Conservation (phyloP, 2,797 vertebrate genomes). For the Enteromius treurensis region DNA sequence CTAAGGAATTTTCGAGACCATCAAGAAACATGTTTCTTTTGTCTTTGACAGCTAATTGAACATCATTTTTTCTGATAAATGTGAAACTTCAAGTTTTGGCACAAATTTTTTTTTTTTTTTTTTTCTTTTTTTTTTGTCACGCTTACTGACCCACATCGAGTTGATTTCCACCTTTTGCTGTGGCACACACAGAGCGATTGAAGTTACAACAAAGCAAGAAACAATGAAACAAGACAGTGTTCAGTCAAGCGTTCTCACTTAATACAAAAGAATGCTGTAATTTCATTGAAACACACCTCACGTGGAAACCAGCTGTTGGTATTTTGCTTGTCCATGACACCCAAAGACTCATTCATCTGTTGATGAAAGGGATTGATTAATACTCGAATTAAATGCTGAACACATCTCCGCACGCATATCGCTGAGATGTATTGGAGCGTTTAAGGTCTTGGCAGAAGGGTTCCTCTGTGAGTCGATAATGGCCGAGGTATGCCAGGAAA, state of each 20-base stretch:
- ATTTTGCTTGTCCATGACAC: neutral
- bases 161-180: slow-evolving; percentile 10
- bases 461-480: slow-evolving; percentile 61
- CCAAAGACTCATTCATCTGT: slow-evolving; percentile 29
- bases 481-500: slow-evolving; percentile 44
- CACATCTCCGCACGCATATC: slow-evolving; percentile 29
- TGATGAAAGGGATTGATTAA: slow-evolving; percentile 49
- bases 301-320: neutral
- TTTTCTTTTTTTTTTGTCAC: too few relatives aligned
- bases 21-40: slow-evolving; percentile 4
- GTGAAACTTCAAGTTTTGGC: slow-evolving; percentile 57
- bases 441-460: slow-evolving; percentile 67
- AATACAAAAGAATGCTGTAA: neutral
- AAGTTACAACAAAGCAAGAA: slow-evolving; percentile 19
- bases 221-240: slow-evolving; percentile 14
- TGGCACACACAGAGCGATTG: neutral
- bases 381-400: slow-evolving; percentile 34
- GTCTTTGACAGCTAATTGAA: slow-evolving; percentile 69
- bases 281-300: slow-evolving; percentile 24
- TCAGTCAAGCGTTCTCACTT: neutral
- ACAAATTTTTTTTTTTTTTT: neutral
- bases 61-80: slow-evolving; percentile 68
- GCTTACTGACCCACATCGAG: slow-evolving; percentile 1
- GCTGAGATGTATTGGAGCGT: slow-evolving; percentile 44
- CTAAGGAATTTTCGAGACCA: neutral